Evolutionary conservation across 37 sponge, comb jelly and placozoan genomes (phyloP), one percentile per base, ranked within the genome.

Genomic region (Haliclona indistincta): DNA sequence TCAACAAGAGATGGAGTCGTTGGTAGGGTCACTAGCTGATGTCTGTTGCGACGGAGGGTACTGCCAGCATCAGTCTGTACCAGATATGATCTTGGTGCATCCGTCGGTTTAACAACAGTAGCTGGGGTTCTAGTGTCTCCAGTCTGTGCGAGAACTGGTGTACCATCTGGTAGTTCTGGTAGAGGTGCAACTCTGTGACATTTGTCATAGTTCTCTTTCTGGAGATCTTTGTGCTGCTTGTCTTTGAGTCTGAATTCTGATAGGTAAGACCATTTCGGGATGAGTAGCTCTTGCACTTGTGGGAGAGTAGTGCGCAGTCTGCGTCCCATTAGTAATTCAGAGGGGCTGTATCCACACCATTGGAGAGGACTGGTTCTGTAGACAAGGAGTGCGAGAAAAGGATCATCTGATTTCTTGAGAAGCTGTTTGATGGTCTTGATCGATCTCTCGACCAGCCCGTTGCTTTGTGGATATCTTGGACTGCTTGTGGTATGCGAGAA

Each of bases 401-500:
- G 76, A 43, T 80, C 87, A 3, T 65, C 33, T 10, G 64, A 45
- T 4, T 66, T 38, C 22, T 36, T 41, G 11, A 86, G 52, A 19
- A 86, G 43, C 6, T 42, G 33, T 34, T 80, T 80, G 0, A 80
- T 64, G 39, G 81, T 80, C 64, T 86, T 43, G 25, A 80, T 81
- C 8, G 70, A 30, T 0, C 75, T 25, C 42, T 86, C 86, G 0
- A 56, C 86, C 35, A 56, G 74, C 30, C 87, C 81, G 68, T 86
- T 86, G 38, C 87, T 80, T 38, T 79, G 74, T 22, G 87, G 87
- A 35, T 67, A 86, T 1, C 25, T 38, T 22, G 87, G 87, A 34
- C 81, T 86, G 26, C 81, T 80, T 1, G 81, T 86, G 2, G 43
- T 43, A 36, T 86, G 87, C 25, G 56, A 19, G 28, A 80, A 86